Percentiles rank a stretch among this genome's conserved stretches.
phyloP scores from a whole-genome alignment of 2,888 invertebrate species.

The Brachypalpus laphriformis region DNA sequence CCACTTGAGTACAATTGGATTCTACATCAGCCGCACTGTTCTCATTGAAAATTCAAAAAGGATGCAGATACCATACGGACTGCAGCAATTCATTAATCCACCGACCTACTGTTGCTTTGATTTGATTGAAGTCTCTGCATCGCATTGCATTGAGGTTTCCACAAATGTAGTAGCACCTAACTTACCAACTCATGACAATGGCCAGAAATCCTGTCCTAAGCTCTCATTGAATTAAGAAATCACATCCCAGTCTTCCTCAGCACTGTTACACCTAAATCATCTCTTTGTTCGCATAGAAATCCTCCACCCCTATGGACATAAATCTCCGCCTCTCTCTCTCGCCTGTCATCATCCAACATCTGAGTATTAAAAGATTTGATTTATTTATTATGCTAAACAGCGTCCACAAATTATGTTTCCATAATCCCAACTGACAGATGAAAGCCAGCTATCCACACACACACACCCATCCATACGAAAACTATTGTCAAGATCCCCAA shows the following conservation, averaged over 20 bases:
- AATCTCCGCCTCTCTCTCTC: slow-evolving; percentile 49
- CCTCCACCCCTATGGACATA: slow-evolving; percentile 51
- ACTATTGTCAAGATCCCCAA: neutral
- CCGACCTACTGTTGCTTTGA: no score
- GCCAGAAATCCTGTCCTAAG: no score
- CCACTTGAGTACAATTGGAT: no score
- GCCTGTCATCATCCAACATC: slow-evolving; percentile 49
- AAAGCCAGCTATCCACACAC: slow-evolving; percentile 22
- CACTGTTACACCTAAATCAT: neutral
- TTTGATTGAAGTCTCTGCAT: no score
- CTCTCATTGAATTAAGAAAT: neutral
- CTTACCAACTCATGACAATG: no score
- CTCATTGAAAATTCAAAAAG: no score
- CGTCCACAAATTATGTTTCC: slow-evolving; percentile 58
- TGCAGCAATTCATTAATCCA: no score
- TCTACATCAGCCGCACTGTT: no score
- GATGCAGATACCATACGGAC: no score
- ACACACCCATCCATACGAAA: no score
- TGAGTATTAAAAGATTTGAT: slow-evolving; percentile 45
- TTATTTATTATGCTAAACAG: slow-evolving; percentile 65
- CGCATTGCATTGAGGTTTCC: no score
- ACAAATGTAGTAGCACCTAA: no score
- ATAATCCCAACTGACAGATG: slow-evolving; percentile 62
- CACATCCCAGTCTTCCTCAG: neutral
- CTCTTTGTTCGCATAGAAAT: neutral